A percentile compares a stretch with the other conserved stretches of the same genome.
Conservation (phyloP, 2,113 vertebrate species). For the Guaruba guarouba region DNA sequence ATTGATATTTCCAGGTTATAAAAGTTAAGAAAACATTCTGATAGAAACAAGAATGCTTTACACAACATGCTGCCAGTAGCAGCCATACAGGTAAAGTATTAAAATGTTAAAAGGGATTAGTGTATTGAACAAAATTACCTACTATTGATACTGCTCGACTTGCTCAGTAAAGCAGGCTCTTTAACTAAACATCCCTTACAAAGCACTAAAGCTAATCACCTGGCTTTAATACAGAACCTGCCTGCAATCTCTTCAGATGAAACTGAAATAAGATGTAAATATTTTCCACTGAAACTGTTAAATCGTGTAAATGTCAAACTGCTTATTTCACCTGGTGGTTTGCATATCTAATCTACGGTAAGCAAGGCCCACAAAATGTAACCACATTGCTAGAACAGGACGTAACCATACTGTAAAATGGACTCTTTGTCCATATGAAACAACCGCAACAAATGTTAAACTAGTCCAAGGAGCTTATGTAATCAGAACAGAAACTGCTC, state of each 20-base stretch:
- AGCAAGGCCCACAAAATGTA: background rate
- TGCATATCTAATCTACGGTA: background rate
- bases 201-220: background rate
- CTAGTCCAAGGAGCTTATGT: background rate
- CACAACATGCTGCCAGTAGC: background rate
- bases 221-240: background rate
- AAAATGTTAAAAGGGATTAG: background rate
- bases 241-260: background rate
- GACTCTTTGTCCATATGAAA: background rate
- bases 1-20: background rate
- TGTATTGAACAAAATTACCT: background rate
- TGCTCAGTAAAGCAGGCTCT: background rate
- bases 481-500: background rate
- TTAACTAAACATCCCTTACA: background rate
- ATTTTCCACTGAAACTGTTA: background rate
- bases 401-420: background rate
- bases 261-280: background rate
- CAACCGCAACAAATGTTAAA: background rate
- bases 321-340: background rate
- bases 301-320: background rate
- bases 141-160: background rate
- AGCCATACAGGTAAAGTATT: background rate
- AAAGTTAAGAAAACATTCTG: background rate
- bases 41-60: background rate
- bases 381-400: background rate